Evolutionary conservation across 1,140 invertebrate genomes (phyloP), one percentile per base, ranked within the genome.

Genomic region (Aporrectodea caliginosa): DNA sequence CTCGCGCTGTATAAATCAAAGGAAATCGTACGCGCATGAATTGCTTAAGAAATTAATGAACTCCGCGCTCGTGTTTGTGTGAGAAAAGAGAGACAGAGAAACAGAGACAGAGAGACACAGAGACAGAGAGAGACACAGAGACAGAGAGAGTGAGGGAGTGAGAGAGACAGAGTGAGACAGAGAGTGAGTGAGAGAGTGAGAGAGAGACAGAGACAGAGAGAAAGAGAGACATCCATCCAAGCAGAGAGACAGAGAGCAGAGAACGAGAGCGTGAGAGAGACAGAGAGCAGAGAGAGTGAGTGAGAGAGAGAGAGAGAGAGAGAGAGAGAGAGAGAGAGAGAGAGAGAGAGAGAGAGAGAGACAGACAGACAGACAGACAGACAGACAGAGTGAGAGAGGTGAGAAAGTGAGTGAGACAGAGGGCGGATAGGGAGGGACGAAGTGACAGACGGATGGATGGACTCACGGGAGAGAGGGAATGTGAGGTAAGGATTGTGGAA

Each of bases 331-430:
- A 73, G 69, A 70, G 69, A 70, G 69, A 70, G 69, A 73, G 2
- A 6, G 72, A 73, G n/a, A 6, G 72, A n/a, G n/a, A 73, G 72
- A 73, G 72, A 73, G n/a, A 73, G n/a, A 73, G 72, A 73, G 72
- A 73, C 30, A 73, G 72, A 73, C 30, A 73, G 72, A 73, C 30
- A 73, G 72, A 58, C 43, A 58, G 43, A 58, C 43, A 58, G 43
- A 73, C 30, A 73, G 72, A 73, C 30, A 73, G 27, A 73, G 72
- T 12, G 43, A 58, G 6, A 58, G 43, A 58, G 6, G 43, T 58
- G 22, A 58, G 43, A 58, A 22, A 58, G 43, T 12, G 22, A 58
- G 43, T 12, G 43, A 58, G 43, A 12, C 6, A 58, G 43, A 58
- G 43, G 22, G 43, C n/a, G 22, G 43, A 58, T 6, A 58, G 22